Base-by-base conservation (phyloP, 2,113 vertebrate genomes). In the Nerophis lumbriciformis region DNA sequence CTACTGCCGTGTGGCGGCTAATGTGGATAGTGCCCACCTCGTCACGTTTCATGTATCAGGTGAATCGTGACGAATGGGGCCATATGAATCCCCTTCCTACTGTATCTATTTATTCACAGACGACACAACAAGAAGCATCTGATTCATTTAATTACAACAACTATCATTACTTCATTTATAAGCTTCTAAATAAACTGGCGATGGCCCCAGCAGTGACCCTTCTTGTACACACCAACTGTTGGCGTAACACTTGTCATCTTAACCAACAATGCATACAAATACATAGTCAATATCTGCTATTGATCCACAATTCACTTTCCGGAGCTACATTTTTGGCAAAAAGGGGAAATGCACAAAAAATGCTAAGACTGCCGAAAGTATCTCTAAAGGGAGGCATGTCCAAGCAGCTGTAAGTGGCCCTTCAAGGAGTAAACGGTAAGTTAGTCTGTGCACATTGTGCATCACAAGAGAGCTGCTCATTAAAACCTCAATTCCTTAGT, bases 381-480 rank as follows among this genome's bases (percentile, higher is more conserved):
- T 19, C 44, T 49, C 38, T 38, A 48, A 45, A 11, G 5, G 42
- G 42, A 12, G 42, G 1, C 42, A 6, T 11, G 60, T 61, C 72
- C 73, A 73, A 75, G 73, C 66, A 80, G 70, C 65, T 73, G 70
- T 66, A 71, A 80, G 75, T 78, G 78, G n/a, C 65, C 65, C 83
- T 84, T 85, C 86, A 85, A 85, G 14, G 83, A 87, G 80, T 74
- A 71, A 84, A 84, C 83, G 77, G 80, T 85, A 84, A 83, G 81
- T 88, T 86, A 81, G 82, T 88, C 82, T 85, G 81, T 77, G 82
- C 74, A 73, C 80, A 78, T 83, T 81, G 76, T 85, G 77, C 87
- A 86, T 89, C 83, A 87, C 84, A 84, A 81, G 76, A 88, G 78
- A 88, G 78, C 80, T 72, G 87, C 90, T 91, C 89, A 91, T 91